Conservation (phyloP, 2,113 vertebrate genomes). For the Sterna hirundo region DNA sequence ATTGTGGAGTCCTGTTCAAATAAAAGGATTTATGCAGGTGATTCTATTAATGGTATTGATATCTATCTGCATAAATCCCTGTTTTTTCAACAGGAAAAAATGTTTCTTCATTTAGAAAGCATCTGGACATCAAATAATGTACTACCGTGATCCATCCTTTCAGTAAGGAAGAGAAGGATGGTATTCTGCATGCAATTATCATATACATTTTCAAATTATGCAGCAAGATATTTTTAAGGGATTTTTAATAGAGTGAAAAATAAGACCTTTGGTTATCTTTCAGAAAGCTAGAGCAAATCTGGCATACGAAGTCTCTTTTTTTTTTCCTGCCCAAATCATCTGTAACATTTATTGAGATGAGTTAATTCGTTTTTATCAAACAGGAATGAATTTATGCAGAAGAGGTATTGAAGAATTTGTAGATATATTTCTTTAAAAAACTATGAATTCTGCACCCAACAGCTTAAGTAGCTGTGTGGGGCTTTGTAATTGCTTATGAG, state of each 20-base stretch:
- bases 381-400: neutral
- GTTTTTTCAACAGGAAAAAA: neutral
- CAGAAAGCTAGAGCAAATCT: neutral
- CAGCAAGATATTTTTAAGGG: neutral
- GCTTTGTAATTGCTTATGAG: neutral
- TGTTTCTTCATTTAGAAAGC: neutral
- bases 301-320: neutral
- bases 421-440: neutral
- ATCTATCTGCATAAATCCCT: neutral
- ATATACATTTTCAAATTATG: neutral
- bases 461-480: neutral
- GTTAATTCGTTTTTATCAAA: constrained; percentile 14
- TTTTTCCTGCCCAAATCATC: neutral
- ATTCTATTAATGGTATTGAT: neutral
- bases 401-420: neutral
- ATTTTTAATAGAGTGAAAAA: neutral
- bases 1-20: neutral
- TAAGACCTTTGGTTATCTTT: neutral
- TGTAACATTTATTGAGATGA: neutral
- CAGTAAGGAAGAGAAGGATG: neutral
- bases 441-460: neutral
- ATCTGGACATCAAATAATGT: neutral
- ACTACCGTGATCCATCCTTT: neutral
- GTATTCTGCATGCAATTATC: neutral
- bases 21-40: neutral